These are phyloP conservation scores for Philotrypesis tridentata DNA, from an alignment of 1,140 invertebrate species.

Conservation along the genomic window DNA sequence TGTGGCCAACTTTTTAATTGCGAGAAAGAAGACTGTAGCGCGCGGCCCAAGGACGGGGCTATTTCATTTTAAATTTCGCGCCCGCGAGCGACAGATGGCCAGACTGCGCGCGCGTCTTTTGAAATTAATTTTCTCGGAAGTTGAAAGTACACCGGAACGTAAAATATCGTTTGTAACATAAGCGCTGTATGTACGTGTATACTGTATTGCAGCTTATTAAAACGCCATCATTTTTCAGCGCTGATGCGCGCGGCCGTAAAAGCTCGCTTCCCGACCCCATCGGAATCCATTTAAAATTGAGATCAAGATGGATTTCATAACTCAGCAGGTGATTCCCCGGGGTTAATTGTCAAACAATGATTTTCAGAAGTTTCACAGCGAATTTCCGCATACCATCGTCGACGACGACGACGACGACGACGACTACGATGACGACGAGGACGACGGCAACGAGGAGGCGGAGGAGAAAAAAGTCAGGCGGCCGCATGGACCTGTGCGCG, in stretches of 20 bases:
- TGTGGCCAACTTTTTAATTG: constrained; percentile 1
- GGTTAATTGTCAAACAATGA: constrained; percentile 44
- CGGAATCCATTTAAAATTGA: not conserved
- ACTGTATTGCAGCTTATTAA: not conserved
- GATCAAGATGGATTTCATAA: constrained; percentile 27
- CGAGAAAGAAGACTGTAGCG: not conserved
- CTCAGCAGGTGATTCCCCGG: constrained; percentile 23
- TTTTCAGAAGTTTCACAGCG: constrained; percentile 25
- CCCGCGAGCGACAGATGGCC: not conserved
- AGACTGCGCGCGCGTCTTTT: too few relatives aligned
- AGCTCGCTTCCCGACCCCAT: not conserved
- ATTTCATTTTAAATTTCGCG: not conserved
- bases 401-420: not conserved
- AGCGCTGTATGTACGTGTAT: too few relatives aligned
- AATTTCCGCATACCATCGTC: constrained; percentile 20
- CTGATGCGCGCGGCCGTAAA: not conserved
- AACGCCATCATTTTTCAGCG: not conserved
- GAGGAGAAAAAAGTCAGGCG: not conserved
- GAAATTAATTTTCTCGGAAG: too few relatives aligned
- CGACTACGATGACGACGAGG: too few relatives aligned
- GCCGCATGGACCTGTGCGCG: not conserved
- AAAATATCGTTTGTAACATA: not conserved
- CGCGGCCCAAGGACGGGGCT: not conserved
- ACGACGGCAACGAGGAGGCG: too few relatives aligned
- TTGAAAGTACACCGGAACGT: not conserved